phyloP scores from a whole-genome alignment of 2,113 vertebrate species.

The Cephalopterus ornatus region DNA sequence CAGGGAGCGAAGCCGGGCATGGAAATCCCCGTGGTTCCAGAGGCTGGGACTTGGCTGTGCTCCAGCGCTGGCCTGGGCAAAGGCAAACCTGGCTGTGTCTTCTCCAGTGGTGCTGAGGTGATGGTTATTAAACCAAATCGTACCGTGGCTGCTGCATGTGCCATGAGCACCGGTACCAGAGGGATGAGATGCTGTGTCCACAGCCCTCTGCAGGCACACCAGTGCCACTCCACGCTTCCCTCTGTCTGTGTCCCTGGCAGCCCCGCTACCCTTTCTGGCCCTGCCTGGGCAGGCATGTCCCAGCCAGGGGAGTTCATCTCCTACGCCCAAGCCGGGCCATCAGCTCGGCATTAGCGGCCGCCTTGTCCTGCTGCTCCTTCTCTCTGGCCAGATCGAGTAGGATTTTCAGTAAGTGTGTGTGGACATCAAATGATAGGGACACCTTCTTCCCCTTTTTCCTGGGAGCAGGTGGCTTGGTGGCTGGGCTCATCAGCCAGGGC shows the following conservation, averaged over 20 bases:
- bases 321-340: slow-evolving; percentile 81
- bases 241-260: fast-evolving
- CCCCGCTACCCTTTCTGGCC: fast-evolving
- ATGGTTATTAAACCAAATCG: background rate
- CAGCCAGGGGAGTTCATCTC: slow-evolving; percentile 49
- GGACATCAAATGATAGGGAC: slow-evolving; percentile 81
- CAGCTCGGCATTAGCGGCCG: slow-evolving; percentile 80
- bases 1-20: fast-evolving
- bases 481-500: background rate
- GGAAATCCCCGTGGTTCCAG: background rate
- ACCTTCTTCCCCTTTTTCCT: slow-evolving; percentile 73
- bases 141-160: background rate
- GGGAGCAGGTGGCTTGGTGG: background rate
- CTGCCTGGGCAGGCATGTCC: background rate
- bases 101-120: background rate
- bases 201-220: background rate
- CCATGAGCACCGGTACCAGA: fast-evolving
- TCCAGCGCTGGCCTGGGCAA: fast-evolving
- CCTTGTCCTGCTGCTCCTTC: slow-evolving; percentile 82
- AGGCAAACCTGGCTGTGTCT: background rate
- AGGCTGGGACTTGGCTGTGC: background rate
- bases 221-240: fast-evolving
- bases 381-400: slow-evolving; percentile 83
- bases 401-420: slow-evolving; percentile 79
- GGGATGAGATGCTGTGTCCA: fast-evolving